A percentile compares a stretch with the other conserved stretches of the same genome.
These are phyloP conservation scores for Masticophis lateralis DNA, from an alignment of 2,797 vertebrate species.

Conservation along the genomic window DNA sequence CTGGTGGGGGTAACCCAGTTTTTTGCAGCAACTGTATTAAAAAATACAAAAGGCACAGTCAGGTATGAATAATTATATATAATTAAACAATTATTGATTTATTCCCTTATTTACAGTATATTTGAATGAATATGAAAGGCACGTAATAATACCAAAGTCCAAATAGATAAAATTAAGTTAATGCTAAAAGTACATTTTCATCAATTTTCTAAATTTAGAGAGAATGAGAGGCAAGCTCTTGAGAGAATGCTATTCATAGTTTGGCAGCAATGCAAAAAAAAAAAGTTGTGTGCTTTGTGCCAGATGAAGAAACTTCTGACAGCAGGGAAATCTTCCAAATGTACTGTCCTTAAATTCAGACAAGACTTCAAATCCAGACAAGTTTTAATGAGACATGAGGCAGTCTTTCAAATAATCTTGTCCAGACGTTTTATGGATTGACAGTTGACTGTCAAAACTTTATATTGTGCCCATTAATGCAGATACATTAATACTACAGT, in stretches of 20 bases:
- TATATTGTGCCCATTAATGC: neutral
- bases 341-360: neutral
- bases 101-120: neutral
- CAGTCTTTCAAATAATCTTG: neutral
- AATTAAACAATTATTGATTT: neutral
- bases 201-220: neutral
- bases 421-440: neutral
- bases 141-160: neutral
- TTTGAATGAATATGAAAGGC: neutral
- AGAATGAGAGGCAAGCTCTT: neutral
- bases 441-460: neutral
- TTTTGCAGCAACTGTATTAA: slow-evolving; percentile 91
- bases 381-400: neutral
- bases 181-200: neutral
- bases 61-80: slow-evolving; percentile 67
- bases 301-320: neutral
- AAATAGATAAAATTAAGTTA: neutral
- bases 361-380: neutral
- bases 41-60: slow-evolving; percentile 92
- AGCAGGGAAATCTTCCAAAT: neutral
- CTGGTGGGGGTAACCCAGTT: slow-evolving; percentile 90
- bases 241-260: neutral
- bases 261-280: neutral
- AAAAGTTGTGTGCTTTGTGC: neutral
- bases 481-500: neutral